Evolutionary conservation across 2,888 invertebrate genomes (phyloP).

Genomic region (Dryobota labecula): DNA sequence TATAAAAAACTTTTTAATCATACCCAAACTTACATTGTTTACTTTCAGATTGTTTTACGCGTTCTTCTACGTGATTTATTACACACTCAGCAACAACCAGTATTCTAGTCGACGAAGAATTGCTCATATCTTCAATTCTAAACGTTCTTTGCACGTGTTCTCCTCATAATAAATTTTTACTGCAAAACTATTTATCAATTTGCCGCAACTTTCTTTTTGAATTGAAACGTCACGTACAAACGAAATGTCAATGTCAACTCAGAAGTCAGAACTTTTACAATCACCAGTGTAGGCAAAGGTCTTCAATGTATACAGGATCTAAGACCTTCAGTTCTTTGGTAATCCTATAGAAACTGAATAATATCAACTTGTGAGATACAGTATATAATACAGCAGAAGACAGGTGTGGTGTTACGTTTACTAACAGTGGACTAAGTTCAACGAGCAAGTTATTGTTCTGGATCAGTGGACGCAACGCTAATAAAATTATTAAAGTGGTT

Average conservation of each 20-base stretch:
- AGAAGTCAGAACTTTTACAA: not conserved
- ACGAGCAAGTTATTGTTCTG: not conserved
- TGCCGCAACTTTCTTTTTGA: not conserved
- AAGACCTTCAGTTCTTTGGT: not conserved
- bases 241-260: conserved; percentile 1
- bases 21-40: conserved; percentile 67
- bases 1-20: not conserved
- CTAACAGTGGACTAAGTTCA: not conserved
- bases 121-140: conserved; percentile 57
- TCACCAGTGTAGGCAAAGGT: not conserved
- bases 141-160: not conserved
- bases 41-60: conserved; percentile 59
- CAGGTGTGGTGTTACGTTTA: not conserved
- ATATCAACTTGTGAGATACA: not conserved
- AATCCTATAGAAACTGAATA: not conserved
- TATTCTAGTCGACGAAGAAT: conserved; percentile 64
- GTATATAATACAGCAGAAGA: not conserved
- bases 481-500: too few relatives aligned
- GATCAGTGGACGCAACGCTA: too few relatives aligned
- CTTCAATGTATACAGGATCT: not conserved
- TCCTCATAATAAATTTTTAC: not conserved
- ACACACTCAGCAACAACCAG: conserved; percentile 70
- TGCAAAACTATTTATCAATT: not conserved
- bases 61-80: conserved; percentile 72
- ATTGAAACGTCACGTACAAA: not conserved